Evolutionary conservation across 2,888 invertebrate species (phyloP).

Genomic region (Neuroscelio doddi): DNA sequence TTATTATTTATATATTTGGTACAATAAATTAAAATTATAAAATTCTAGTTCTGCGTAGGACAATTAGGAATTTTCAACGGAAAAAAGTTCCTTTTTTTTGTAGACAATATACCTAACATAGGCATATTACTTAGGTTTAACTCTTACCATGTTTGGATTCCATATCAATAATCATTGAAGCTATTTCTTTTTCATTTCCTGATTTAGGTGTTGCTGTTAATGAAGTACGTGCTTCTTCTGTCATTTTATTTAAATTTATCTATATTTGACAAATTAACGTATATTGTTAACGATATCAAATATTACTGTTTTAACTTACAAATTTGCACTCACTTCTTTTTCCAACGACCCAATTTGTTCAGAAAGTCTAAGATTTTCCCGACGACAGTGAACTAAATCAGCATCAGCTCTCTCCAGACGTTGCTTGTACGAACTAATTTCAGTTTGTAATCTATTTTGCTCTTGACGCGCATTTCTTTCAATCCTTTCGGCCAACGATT

Average conservation of each 20-base stretch:
- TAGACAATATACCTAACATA: slow-evolving; percentile 69
- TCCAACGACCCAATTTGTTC: slow-evolving; percentile 87
- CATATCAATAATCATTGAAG: slow-evolving; percentile 84
- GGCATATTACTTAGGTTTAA: slow-evolving; percentile 49
- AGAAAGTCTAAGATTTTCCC: slow-evolving; percentile 84
- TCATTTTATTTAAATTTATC: slow-evolving; percentile 69
- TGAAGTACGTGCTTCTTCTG: slow-evolving; percentile 52
- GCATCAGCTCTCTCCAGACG: slow-evolving; percentile 86
- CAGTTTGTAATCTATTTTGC: slow-evolving; percentile 82
- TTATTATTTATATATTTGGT: too few species aligned
- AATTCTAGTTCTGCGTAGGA: not conserved
- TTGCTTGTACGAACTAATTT: slow-evolving; percentile 77
- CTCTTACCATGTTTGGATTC: slow-evolving; percentile 88
- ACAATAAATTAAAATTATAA: too few species aligned
- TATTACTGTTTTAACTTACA: too few species aligned
- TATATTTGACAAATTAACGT: slow-evolving; percentile 45
- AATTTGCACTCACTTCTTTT: slow-evolving; percentile 79
- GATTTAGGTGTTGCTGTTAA: slow-evolving; percentile 46
- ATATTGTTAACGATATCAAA: not conserved
- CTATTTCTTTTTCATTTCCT: slow-evolving; percentile 78
- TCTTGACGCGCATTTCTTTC: slow-evolving; percentile 86
- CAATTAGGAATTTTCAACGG: slow-evolving; percentile 17
- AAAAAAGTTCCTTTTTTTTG: slow-evolving; percentile 33
- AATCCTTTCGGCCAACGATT: slow-evolving; percentile 77
- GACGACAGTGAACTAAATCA: slow-evolving; percentile 84